Base-by-base conservation (phyloP, 2,888 invertebrate species). In the Agonum fuliginosum region DNA sequence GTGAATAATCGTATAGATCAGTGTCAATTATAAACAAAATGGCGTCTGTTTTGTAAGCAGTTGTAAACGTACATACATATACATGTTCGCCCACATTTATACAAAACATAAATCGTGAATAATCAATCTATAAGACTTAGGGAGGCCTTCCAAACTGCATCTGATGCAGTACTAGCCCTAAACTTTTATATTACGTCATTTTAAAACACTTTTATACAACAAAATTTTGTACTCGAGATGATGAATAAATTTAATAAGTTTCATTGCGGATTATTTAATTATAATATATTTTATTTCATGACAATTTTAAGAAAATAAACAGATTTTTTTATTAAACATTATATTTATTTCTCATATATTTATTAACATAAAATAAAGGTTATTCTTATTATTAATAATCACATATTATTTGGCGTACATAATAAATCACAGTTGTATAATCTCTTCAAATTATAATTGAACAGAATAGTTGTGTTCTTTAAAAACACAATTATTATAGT, bases 81-180 rank as follows among this genome's bases (percentile, higher is more conserved):
- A 46, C 74, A 46, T 46, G 74, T 65, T 72, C 34, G 54, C 54
- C 30, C 71, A 72, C 73, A 73, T 76, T 78, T 77, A 74, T 78
- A 75, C 75, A 71, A 75, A 48, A 75, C 51, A 80, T 74, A 77
- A 78, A 78, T 72, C 80, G 81, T 80, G 80, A 81, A 81, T 81
- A 81, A 78, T 46, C 81, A 82, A 78, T 62, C 48, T 80, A 80
- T 81, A 82, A 83, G 83, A 83, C 83, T 83, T 83, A 82, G 84
- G 85, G 78, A 86, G 85, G 86, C 86, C 86, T 86, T 86, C 86
- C 83, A 83, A 81, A 83, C 84, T 85, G 85, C 85, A 85, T 83
- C 79, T 79, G 82, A 85, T 85, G 84, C 85, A 85, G 85, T 84
- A 86, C 85, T 86, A 85, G 84, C 85, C 85, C 84, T 84, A 81